Evolutionary conservation across 2,113 vertebrate species (phyloP).

Genomic region (Amphiprion percula): DNA sequence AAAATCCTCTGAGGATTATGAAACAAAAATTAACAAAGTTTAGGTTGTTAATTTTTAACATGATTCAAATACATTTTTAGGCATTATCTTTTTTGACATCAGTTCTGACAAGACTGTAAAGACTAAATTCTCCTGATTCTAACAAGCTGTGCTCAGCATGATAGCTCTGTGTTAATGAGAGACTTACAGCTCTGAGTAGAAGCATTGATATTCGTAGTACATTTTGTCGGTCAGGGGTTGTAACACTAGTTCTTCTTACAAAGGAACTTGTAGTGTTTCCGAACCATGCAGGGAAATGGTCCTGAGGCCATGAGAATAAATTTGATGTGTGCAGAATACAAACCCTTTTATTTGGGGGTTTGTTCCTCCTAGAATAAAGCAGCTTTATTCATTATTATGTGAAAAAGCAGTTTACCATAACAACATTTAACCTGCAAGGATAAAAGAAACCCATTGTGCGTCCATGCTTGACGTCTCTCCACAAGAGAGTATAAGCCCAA

Average conservation of each 20-base stretch:
- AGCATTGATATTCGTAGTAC: not conserved
- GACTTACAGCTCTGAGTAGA: not conserved
- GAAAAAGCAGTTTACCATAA: not conserved
- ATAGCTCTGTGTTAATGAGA: not conserved
- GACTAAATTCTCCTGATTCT: not conserved
- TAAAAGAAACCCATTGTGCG: conserved; percentile 1
- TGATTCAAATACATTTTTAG: not conserved
- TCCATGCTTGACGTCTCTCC: not conserved
- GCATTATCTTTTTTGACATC: too few relatives aligned
- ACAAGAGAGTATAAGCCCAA: conserved; percentile 1
- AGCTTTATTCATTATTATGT: not conserved
- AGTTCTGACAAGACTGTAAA: not conserved
- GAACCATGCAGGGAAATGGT: not conserved
- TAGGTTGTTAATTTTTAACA: not conserved
- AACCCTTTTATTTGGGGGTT: not conserved
- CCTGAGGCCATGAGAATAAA: not conserved
- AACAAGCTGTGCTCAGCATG: not conserved
- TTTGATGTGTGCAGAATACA: not conserved
- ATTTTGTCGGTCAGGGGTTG: not conserved
- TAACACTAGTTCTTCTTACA: not conserved
- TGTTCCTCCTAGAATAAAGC: not conserved
- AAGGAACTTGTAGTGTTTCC: not conserved
- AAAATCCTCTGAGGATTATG: too few relatives aligned
- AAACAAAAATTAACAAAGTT: too few relatives aligned
- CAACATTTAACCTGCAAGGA: not conserved